Percentiles rank a stretch among this genome's conserved stretches.
phyloP scores from a whole-genome alignment of 2,797 vertebrate genomes.

The Chelon auratus region DNA sequence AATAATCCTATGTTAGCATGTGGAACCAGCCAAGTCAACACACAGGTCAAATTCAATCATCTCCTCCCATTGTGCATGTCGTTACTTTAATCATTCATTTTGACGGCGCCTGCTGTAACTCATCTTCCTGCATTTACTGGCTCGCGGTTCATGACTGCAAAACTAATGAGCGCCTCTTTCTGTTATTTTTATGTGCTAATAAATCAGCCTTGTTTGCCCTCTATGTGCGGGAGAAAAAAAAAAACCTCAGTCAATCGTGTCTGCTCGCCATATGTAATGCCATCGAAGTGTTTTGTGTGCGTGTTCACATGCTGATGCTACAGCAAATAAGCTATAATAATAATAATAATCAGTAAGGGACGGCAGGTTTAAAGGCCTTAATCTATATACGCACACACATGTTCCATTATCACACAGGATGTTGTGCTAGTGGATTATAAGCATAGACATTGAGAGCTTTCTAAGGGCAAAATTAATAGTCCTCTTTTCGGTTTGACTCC shows the following conservation, averaged over 20 bases:
- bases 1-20: not conserved
- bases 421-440: slow-evolving; percentile 9
- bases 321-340: slow-evolving; percentile 14
- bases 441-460: slow-evolving; percentile 1
- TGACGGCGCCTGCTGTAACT: slow-evolving; percentile 20
- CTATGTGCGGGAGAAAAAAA: slow-evolving; percentile 5
- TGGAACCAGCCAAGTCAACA: not conserved
- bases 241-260: slow-evolving; percentile 19
- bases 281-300: slow-evolving; percentile 6
- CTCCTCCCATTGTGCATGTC: slow-evolving; percentile 12
- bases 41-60: slow-evolving; percentile 22
- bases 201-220: slow-evolving; percentile 58
- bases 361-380: slow-evolving; percentile 13
- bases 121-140: slow-evolving; percentile 9
- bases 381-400: not conserved
- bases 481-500: slow-evolving; percentile 32
- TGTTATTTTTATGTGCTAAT: slow-evolving; percentile 29
- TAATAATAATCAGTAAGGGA: slow-evolving; percentile 5
- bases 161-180: slow-evolving; percentile 18
- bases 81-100: slow-evolving; percentile 27
- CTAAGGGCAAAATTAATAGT: slow-evolving; percentile 12
- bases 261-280: slow-evolving; percentile 21
- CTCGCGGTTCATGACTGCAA: slow-evolving; percentile 10
- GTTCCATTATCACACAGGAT: slow-evolving; percentile 5
- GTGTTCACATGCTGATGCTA: slow-evolving; percentile 20